Evolutionary conservation across 1,140 invertebrate species (phyloP).

Genomic region (Euura lappo): DNA sequence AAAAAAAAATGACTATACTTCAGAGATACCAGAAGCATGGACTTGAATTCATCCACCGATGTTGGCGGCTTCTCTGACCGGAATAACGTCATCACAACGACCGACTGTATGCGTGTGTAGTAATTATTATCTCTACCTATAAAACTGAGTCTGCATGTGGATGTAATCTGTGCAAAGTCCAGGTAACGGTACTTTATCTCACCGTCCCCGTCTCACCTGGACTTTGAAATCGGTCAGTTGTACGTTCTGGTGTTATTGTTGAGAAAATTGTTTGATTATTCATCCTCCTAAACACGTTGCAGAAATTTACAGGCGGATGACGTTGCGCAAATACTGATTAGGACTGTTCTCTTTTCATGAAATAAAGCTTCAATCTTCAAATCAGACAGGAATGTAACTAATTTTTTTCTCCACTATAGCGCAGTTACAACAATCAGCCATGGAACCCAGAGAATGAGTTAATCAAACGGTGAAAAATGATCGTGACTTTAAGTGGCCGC

Average conservation of each 20-base stretch:
- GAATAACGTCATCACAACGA: neutral
- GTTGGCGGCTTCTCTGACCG: neutral
- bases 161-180: neutral
- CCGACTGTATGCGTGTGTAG: neutral
- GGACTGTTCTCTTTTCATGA: no score
- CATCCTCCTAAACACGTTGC: no score
- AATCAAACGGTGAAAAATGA: slow-evolving; percentile 7
- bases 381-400: no score
- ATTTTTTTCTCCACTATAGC: no score
- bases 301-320: no score
- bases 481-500: neutral
- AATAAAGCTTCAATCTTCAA: no score
- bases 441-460: neutral
- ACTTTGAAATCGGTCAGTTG: slow-evolving; percentile 4
- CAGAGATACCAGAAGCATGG: neutral
- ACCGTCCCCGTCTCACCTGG: neutral
- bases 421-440: neutral
- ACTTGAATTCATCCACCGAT: neutral
- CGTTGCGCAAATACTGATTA: no score
- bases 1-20: neutral
- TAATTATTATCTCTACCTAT: neutral
- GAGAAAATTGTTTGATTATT: no score
- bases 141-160: neutral
- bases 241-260: neutral
- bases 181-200: slow-evolving; percentile 4